phyloP scores from a whole-genome alignment of 2,888 invertebrate species.

The Drosophila aldrichi region DNA sequence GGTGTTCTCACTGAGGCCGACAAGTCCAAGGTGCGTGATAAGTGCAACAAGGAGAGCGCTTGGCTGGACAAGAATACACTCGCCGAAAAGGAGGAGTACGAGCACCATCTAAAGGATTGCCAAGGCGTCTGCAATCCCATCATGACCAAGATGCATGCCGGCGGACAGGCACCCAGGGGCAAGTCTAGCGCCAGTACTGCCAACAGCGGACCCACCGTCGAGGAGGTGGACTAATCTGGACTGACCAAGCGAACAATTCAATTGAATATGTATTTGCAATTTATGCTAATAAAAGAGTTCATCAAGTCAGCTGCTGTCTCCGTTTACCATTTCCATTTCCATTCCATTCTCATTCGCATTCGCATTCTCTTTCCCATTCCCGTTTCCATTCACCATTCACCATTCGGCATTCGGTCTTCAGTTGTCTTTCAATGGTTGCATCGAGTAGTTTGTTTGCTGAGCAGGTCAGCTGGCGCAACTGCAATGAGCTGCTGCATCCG shows the following conservation, averaged over 20 bases:
- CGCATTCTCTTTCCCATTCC: neutral
- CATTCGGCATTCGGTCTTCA: neutral
- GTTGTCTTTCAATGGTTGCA: constrained; percentile 59
- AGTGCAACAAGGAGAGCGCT: constrained; percentile 89
- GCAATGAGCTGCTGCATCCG: constrained; percentile 70
- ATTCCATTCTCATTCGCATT: neutral
- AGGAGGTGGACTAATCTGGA: constrained; percentile 88
- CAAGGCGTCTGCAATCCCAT: constrained; percentile 91
- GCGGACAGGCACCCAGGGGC: constrained; percentile 83
- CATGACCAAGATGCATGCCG: constrained; percentile 93
- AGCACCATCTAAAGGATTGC: constrained; percentile 91
- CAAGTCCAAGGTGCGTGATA: constrained; percentile 88
- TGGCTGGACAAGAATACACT: constrained; percentile 93
- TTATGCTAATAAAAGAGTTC: constrained; percentile 30
- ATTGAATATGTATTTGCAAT: constrained; percentile 36
- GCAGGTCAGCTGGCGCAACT: constrained; percentile 49
- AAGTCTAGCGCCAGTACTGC: constrained; percentile 69
- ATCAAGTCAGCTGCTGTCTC: neutral
- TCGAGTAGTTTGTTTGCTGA: constrained; percentile 70
- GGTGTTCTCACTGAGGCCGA: constrained; percentile 90
- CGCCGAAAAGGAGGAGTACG: constrained; percentile 92
- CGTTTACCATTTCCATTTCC: neutral
- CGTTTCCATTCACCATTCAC: neutral
- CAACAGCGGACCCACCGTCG: constrained; percentile 88
- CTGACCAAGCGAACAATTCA: neutral